A percentile compares a stretch with the other conserved stretches of the same genome.
Conservation (phyloP, 2,888 invertebrate genomes). For the Plagodis pulveraria region DNA sequence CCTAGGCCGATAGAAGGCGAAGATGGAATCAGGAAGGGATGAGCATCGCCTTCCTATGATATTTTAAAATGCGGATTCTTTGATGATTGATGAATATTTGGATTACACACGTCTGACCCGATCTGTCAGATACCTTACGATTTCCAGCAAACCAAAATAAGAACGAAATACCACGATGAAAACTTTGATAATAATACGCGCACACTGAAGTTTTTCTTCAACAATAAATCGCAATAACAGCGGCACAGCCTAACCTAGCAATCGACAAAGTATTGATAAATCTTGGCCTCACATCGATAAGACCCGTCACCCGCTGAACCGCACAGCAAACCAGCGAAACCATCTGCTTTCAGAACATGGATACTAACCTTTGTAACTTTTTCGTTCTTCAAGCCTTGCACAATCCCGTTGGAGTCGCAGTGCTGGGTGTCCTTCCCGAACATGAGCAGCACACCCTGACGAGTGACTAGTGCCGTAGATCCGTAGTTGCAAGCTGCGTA, state of each 20-base stretch:
- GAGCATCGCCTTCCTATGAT: too few relatives aligned
- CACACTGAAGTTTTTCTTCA: too few relatives aligned
- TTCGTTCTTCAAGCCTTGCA: slow-evolving; percentile 90
- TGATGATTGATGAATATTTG: too few relatives aligned
- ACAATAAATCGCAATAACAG: not conserved
- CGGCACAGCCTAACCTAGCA: not conserved
- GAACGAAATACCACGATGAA: too few relatives aligned
- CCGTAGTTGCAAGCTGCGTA: slow-evolving; percentile 97
- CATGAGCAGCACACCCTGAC: slow-evolving; percentile 95
- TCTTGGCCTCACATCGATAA: not conserved
- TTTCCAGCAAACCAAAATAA: too few relatives aligned
- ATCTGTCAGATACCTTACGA: too few relatives aligned
- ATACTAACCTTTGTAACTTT: slow-evolving; percentile 85
- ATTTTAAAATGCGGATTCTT: too few relatives aligned
- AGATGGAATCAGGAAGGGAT: too few relatives aligned
- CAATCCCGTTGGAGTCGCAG: slow-evolving; percentile 90
- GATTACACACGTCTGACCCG: too few relatives aligned
- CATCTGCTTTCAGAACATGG: not conserved
- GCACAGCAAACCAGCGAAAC: not conserved
- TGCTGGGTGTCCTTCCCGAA: slow-evolving; percentile 97
- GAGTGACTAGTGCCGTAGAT: slow-evolving; percentile 95
- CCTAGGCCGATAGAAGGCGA: too few relatives aligned
- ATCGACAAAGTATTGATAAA: not conserved
- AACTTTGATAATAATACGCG: too few relatives aligned
- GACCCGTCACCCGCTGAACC: not conserved